These are phyloP conservation scores for Osmerus mordax DNA, from an alignment of 2,113 vertebrate species.

Conservation along the genomic window DNA sequence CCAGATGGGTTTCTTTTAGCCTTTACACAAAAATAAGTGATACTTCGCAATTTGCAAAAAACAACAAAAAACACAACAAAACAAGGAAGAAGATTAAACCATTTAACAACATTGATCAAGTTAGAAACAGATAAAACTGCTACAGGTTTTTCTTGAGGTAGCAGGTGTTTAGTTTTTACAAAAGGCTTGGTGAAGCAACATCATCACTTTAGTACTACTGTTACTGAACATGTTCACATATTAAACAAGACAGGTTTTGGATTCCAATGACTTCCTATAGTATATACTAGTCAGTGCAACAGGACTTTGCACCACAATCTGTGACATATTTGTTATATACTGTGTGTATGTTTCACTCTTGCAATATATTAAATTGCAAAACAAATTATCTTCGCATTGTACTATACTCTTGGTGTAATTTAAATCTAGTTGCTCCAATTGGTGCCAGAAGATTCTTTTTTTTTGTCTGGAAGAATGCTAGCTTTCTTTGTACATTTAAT, in stretches of 20 bases:
- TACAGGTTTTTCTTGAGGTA: constrained; percentile 38
- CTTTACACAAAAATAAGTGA: background rate
- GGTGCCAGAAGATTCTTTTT: too few species aligned
- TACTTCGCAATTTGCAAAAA: background rate
- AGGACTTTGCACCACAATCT: background rate
- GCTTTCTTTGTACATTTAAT: too few species aligned
- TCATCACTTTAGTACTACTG: constrained; percentile 2
- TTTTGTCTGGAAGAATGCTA: too few species aligned
- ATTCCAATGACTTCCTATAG: background rate
- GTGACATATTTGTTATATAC: background rate
- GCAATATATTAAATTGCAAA: background rate
- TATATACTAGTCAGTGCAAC: background rate
- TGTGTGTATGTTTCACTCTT: background rate
- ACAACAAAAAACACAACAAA: background rate
- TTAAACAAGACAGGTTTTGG: background rate
- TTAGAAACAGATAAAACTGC: constrained; percentile 11
- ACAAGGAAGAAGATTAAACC: background rate
- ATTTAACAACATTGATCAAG: background rate
- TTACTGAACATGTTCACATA: constrained; percentile 1
- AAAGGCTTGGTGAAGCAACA: constrained; percentile 8
- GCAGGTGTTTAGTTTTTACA: constrained; percentile 29
- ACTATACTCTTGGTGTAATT: background rate
- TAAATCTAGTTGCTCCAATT: background rate
- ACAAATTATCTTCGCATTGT: background rate
- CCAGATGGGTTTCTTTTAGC: background rate